Percentiles rank a stretch among this genome's conserved stretches.
phyloP scores from a whole-genome alignment of 2,888 invertebrate species.

The Pyrrhosoma nymphula region DNA sequence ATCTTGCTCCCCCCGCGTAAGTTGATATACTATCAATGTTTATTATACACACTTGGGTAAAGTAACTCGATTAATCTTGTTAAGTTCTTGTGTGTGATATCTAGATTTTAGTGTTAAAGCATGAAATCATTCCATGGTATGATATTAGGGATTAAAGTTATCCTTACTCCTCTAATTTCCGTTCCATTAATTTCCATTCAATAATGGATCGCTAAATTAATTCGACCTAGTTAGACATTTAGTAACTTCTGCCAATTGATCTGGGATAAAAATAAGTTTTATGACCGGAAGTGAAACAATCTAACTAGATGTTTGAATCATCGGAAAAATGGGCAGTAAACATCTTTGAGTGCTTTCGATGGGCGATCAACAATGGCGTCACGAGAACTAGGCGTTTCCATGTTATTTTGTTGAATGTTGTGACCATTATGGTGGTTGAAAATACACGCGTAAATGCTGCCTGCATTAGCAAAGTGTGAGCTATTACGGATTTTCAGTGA shows the following conservation, averaged over 20 bases:
- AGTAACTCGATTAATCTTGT: background rate
- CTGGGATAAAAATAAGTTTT: too few relatives aligned
- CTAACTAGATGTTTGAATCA: background rate
- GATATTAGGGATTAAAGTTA: too few relatives aligned
- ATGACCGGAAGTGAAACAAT: too few relatives aligned
- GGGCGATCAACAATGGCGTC: constrained; percentile 14
- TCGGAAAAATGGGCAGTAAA: background rate
- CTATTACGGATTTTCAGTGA: background rate
- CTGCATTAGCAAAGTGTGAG: background rate
- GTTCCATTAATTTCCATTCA: too few relatives aligned
- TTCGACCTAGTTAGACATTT: too few relatives aligned
- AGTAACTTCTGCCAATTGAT: too few relatives aligned
- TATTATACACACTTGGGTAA: background rate
- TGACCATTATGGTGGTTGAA: background rate
- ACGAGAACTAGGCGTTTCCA: background rate
- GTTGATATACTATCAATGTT: background rate
- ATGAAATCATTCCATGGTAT: too few relatives aligned
- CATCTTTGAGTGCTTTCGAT: background rate
- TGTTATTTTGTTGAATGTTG: background rate
- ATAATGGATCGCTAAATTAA: too few relatives aligned
- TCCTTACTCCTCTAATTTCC: too few relatives aligned
- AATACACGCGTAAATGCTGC: background rate
- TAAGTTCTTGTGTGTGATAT: background rate
- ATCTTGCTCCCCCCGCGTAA: background rate
- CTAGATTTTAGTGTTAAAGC: background rate